These are phyloP conservation scores for Protobothrops flavoviridis DNA, from an alignment of 2,113 vertebrate genomes.

Conservation along the genomic window DNA sequence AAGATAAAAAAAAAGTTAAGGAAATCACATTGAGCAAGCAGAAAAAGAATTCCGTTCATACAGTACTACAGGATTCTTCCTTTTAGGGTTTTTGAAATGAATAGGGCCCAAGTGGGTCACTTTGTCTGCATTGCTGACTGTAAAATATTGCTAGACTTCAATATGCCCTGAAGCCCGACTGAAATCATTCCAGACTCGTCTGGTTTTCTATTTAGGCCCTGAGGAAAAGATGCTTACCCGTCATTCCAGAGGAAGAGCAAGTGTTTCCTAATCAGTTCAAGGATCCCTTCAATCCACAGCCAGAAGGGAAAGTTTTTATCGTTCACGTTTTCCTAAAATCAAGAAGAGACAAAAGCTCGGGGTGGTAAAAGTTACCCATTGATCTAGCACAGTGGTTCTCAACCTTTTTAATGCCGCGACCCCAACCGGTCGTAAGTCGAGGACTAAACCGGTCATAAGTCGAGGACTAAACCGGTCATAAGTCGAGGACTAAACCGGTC, in stretches of 20 bases:
- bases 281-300: slow-evolving; percentile 96
- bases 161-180: not conserved
- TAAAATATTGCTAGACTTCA: not conserved
- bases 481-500: too few relatives aligned
- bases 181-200: not conserved
- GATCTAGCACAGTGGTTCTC: too few relatives aligned
- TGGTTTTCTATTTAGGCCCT: not conserved
- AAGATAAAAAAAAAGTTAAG: not conserved
- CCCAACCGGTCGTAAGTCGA: too few relatives aligned
- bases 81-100: not conserved
- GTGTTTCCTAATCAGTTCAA: slow-evolving; percentile 95
- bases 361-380: not conserved
- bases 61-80: not conserved
- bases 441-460: too few relatives aligned
- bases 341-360: slow-evolving; percentile 6
- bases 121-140: not conserved
- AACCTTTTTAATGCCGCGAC: too few relatives aligned
- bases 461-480: too few relatives aligned
- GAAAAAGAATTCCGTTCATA: not conserved
- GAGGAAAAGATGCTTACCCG: slow-evolving; percentile 74
- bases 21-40: not conserved
- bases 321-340: slow-evolving; percentile 84
- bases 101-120: not conserved
- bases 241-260: slow-evolving; percentile 95
- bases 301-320: slow-evolving; percentile 89